These are phyloP conservation scores for Tyto alba DNA, from an alignment of 2,113 vertebrate species.

Conservation along the genomic window DNA sequence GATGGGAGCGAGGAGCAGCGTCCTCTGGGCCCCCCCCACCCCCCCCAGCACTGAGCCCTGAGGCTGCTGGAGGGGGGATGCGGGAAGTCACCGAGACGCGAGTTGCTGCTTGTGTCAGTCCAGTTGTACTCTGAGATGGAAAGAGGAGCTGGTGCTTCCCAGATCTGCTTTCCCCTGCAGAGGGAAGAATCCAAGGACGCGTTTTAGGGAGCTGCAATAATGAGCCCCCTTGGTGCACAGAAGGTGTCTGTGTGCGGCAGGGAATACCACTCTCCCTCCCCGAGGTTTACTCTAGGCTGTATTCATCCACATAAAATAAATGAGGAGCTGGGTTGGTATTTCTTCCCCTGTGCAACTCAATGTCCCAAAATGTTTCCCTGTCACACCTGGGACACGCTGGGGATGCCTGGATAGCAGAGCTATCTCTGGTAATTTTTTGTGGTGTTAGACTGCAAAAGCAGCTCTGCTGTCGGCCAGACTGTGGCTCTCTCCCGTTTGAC, in stretches of 20 bases:
- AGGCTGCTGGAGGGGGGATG: not conserved
- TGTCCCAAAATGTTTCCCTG: not conserved
- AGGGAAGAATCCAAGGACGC: fast-evolving
- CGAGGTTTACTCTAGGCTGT: too few relatives aligned
- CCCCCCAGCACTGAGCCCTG: not conserved
- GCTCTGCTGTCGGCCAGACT: not conserved
- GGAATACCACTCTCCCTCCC: not conserved
- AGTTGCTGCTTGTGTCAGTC: not conserved
- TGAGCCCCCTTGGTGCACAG: fast-evolving
- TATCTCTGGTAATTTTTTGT: not conserved
- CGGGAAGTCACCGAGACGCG: fast-evolving
- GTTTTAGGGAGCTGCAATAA: not conserved
- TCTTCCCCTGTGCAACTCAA: not conserved
- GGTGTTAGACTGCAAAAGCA: not conserved
- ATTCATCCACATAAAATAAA: not conserved
- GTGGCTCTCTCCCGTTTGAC: not conserved
- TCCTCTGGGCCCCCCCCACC: not conserved
- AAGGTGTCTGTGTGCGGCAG: not conserved
- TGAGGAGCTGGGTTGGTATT: not conserved
- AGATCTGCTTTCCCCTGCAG: not conserved
- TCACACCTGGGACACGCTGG: not conserved
- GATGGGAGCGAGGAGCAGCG: not conserved
- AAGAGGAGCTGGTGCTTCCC: not conserved
- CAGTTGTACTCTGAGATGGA: not conserved
- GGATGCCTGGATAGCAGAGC: not conserved